Base-by-base conservation (phyloP, 2,797 vertebrate species). In the Neoniphon sammara region DNA sequence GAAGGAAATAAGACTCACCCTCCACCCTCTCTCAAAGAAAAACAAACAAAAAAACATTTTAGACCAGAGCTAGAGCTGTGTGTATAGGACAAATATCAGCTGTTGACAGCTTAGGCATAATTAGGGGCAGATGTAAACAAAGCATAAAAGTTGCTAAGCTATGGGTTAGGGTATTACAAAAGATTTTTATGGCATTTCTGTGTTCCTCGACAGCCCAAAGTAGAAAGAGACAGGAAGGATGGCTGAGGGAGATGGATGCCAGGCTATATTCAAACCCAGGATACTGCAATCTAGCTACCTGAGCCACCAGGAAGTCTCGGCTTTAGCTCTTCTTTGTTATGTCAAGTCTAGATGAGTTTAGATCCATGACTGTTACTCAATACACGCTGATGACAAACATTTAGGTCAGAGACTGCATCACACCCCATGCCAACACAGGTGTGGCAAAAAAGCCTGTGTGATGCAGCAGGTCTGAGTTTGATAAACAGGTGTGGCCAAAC, bases 401-500 rank as follows among this genome's bases (percentile, higher is more conserved):
- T 50, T 47, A 70, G 39, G 63, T 80, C 69, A 76, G 50, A 9
- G 44, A 64, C 50, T 64, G 50, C 4, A 25, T 34, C 50, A 30
- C 39, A 67, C 36, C 34, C 73, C 42, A 77, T 68, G 64, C 20
- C 36, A 42, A 31, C 56, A 77, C 70, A 82, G 77, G 86, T 70
- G 70, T 67, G 67, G 59, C 23, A 44, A 66, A 80, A 21, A 46
- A 21, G 18, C 23, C 20, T 17, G 10, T 17, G 8, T 18, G 49
- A 2, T 52, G 49, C 23, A 30, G 17, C 0, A 0, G 31, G 39
- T 52, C 54, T 60, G 36, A 25, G 15, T 84, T 76, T 84, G 67
- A 77, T 70, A 70, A 76, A 69, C 79, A 89, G 73, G 78, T 80
- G 78, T 59, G 47, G 61, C 49, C 30, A 39, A 47, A 52, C 44